phyloP scores from a whole-genome alignment of 2,113 vertebrate species.

The Mus pahari region DNA sequence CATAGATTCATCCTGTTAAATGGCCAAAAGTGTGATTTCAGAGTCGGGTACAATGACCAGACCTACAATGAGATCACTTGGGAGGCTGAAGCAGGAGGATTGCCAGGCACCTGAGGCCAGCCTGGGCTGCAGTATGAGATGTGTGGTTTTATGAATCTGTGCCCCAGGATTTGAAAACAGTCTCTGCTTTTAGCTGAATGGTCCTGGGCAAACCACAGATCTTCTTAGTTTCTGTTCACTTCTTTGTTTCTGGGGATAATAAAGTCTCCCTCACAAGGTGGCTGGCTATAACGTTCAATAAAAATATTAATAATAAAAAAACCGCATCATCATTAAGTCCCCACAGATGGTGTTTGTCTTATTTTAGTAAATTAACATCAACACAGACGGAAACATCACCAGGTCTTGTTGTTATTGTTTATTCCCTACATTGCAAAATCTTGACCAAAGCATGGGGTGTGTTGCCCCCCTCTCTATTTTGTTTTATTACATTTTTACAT shows the following conservation, averaged over 20 bases:
- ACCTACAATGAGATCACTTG: background rate
- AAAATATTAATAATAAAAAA: background rate
- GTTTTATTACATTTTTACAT: too few relatives aligned
- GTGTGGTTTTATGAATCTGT: background rate
- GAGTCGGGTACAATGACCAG: background rate
- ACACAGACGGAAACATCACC: background rate
- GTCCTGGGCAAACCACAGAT: background rate
- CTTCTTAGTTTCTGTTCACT: constrained; percentile 3
- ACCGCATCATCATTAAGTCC: background rate
- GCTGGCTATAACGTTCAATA: background rate
- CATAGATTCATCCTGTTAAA: background rate
- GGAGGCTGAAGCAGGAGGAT: background rate
- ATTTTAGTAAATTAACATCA: constrained; percentile 27
- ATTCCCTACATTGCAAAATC: background rate
- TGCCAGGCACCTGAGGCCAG: too few relatives aligned
- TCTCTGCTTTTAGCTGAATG: background rate
- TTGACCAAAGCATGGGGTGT: background rate
- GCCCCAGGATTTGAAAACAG: background rate
- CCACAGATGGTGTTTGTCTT: background rate
- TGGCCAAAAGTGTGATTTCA: constrained; percentile 3
- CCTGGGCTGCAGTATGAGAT: background rate
- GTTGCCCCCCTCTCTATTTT: background rate
- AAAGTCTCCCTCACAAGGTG: background rate
- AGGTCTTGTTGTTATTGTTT: background rate
- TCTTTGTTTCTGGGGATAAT: background rate